These are phyloP conservation scores for Rotaria macrura DNA, from an alignment of 2,888 invertebrate genomes.

Conservation along the genomic window DNA sequence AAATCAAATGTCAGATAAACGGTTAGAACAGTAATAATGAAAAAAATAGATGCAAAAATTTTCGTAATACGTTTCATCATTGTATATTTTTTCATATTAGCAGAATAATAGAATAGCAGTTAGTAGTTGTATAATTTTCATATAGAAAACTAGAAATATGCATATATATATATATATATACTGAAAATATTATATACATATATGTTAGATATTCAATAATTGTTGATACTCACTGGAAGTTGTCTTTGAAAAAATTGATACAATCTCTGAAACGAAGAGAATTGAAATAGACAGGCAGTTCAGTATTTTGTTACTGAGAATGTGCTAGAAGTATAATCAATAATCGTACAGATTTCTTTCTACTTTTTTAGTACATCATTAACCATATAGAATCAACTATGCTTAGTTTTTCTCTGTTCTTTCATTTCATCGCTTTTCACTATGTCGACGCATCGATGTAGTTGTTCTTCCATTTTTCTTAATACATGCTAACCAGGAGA, in stretches of 20 bases:
- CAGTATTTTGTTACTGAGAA: not conserved
- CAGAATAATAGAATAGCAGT: not conserved
- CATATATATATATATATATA: no score
- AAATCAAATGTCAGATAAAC: constrained; percentile 1
- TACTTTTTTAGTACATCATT: not conserved
- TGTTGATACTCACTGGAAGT: no score
- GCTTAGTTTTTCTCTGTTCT: not conserved
- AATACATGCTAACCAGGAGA: not conserved
- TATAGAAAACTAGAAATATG: not conserved
- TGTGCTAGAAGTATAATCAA: not conserved
- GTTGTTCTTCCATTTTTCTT: not conserved
- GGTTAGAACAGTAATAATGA: not conserved
- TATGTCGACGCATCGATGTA: not conserved
- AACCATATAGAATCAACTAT: not conserved
- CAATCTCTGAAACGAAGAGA: no score
- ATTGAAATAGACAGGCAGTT: no score
- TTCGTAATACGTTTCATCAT: not conserved
- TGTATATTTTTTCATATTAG: not conserved
- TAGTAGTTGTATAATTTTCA: not conserved
- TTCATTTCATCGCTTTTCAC: not conserved
- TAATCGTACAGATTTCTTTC: not conserved
- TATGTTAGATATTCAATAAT: no score
- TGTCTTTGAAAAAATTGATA: no score
- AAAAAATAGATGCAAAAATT: not conserved
- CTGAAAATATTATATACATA: no score